phyloP scores from a whole-genome alignment of 2,888 invertebrate species.

The Plusia festucae region DNA sequence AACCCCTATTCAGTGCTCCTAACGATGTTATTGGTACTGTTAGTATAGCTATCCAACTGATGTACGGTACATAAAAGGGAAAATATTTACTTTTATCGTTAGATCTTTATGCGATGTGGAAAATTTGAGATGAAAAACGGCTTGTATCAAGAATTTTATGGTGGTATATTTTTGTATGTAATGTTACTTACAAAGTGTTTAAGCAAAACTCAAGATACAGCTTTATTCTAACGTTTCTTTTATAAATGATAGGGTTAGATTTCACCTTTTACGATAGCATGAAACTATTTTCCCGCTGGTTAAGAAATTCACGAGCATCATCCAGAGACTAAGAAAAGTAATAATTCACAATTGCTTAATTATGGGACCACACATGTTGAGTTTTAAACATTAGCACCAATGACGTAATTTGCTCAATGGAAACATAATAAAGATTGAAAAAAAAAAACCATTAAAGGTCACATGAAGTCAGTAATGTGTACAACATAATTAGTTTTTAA shows the following conservation, averaged over 20 bases:
- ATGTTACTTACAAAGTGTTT: neutral
- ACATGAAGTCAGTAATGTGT: neutral
- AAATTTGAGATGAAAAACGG: neutral
- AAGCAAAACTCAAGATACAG: neutral
- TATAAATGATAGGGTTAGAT: neutral
- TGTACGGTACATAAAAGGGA: slow-evolving; percentile 5
- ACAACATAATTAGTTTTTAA: neutral
- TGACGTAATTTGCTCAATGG: neutral
- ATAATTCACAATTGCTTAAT: neutral
- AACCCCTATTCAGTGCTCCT: slow-evolving; percentile 45
- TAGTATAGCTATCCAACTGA: slow-evolving; percentile 29
- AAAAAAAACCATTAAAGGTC: neutral
- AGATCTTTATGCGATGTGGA: neutral
- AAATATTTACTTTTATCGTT: neutral
- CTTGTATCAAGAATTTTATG: neutral
- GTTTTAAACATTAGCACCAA: neutral
- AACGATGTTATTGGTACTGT: slow-evolving; percentile 50
- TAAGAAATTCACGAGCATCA: neutral
- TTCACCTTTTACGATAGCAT: neutral
- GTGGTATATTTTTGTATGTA: neutral
- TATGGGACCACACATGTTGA: slow-evolving; percentile 1
- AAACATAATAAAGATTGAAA: slow-evolving; percentile 3
- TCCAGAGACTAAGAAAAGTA: neutral
- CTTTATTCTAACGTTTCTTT: neutral
- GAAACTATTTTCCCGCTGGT: too few relatives aligned